Conservation (phyloP, 2,113 vertebrate genomes). For the Stegostoma tigrinum region DNA sequence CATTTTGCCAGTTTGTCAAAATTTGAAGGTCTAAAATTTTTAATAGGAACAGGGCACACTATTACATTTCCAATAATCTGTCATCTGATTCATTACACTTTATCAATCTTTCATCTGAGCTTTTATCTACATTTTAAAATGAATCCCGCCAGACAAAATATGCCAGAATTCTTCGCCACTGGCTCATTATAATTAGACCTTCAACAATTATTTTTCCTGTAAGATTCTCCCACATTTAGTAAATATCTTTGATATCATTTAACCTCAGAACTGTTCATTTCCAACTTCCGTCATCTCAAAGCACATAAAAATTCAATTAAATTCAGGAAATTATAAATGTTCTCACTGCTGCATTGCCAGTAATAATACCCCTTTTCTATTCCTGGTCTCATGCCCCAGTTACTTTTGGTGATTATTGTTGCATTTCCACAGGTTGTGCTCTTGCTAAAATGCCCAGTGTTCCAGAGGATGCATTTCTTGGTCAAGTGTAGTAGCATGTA, state of each 20-base stretch:
- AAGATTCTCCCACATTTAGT: neutral
- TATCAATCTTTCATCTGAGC: neutral
- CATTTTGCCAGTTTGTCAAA: neutral
- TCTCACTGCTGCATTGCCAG: neutral
- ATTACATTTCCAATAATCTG: neutral
- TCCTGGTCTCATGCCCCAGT: neutral
- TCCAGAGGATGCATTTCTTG: neutral
- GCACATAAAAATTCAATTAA: conserved; percentile 11
- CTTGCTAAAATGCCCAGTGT: neutral
- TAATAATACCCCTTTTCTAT: neutral
- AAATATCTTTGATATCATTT: neutral
- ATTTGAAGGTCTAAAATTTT: neutral
- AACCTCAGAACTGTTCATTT: neutral
- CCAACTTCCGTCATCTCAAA: neutral
- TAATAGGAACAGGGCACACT: neutral
- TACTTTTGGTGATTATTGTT: neutral
- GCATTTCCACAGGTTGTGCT: neutral
- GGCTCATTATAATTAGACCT: neutral
- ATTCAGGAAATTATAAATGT: neutral
- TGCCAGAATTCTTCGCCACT: neutral
- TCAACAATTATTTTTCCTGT: neutral
- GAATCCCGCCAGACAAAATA: neutral
- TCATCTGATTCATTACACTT: neutral
- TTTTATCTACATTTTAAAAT: neutral
- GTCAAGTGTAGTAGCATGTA: neutral